Evolutionary conservation across 1,140 invertebrate genomes (phyloP).

Genomic region (Drosophila azteca): DNA sequence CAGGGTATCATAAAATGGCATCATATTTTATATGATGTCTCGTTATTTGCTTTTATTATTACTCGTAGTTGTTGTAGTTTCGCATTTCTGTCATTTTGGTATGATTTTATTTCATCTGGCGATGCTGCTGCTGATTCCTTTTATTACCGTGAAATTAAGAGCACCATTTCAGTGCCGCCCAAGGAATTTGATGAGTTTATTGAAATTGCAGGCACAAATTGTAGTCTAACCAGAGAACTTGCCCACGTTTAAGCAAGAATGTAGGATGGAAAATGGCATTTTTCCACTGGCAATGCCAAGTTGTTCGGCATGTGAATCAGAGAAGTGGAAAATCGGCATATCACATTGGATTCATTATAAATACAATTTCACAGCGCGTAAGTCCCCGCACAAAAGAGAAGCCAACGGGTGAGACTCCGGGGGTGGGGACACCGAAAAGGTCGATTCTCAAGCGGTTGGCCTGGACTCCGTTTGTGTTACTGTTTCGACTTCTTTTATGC

Average conservation of each 20-base stretch:
- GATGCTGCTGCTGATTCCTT: constrained; percentile 17
- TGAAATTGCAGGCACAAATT: constrained; percentile 62
- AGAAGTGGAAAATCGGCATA: constrained; percentile 63
- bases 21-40: constrained; percentile 38
- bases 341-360: constrained; percentile 78
- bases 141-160: constrained; percentile 60
- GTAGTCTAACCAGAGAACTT: neutral
- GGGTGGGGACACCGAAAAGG: constrained; percentile 28
- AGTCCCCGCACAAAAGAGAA: constrained; percentile 25
- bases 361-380: constrained; percentile 76
- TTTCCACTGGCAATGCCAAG: constrained; percentile 34
- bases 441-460: constrained; percentile 41
- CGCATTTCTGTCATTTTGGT: constrained; percentile 46
- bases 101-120: constrained; percentile 46
- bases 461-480: constrained; percentile 35
- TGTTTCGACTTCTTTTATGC: constrained; percentile 20
- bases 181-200: constrained; percentile 62
- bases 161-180: constrained; percentile 41
- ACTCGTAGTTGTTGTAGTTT: constrained; percentile 44
- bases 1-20: constrained; percentile 37
- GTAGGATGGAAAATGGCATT: neutral
- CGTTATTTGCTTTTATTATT: constrained; percentile 56
- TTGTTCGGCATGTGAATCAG: constrained; percentile 23
- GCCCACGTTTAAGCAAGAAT: too few species aligned
- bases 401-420: neutral